Conservation (phyloP, 1,140 invertebrate genomes). For the Hycleus phaleratus region DNA sequence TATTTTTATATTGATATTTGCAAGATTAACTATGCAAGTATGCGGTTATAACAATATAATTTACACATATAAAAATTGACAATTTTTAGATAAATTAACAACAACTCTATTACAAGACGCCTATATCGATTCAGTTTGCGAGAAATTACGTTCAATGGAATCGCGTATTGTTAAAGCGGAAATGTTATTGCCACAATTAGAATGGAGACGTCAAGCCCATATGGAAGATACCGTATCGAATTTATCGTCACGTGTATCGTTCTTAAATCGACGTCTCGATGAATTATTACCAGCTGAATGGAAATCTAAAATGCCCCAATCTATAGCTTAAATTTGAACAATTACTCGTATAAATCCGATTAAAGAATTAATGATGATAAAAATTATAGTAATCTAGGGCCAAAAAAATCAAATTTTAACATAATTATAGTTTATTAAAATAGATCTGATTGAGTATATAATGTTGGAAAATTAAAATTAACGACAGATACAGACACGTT, state of each 20-base stretch:
- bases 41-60: neutral
- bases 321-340: slow-evolving; percentile 10
- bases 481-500: slow-evolving; percentile 17
- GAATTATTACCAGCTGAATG: slow-evolving; percentile 35
- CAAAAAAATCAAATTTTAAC: no score
- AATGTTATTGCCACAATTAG: slow-evolving; percentile 35
- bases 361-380: no score
- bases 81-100: slow-evolving; percentile 23
- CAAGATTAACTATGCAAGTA: slow-evolving; percentile 26
- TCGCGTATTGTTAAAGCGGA: slow-evolving; percentile 34
- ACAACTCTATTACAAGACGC: slow-evolving; percentile 36
- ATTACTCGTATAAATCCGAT: no score
- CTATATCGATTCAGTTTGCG: slow-evolving; percentile 37
- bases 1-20: slow-evolving; percentile 28
- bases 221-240: slow-evolving; percentile 35
- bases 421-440: no score
- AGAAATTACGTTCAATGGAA: slow-evolving; percentile 35
- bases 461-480: no score
- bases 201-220: slow-evolving; percentile 34
- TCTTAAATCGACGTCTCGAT: slow-evolving; percentile 37
- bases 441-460: no score
- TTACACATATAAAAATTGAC: neutral
- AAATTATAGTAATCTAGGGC: no score
- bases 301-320: slow-evolving; percentile 29
- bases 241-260: slow-evolving; percentile 33